These are phyloP conservation scores for Phengaris alcon DNA, from an alignment of 2,888 invertebrate genomes.

Conservation along the genomic window DNA sequence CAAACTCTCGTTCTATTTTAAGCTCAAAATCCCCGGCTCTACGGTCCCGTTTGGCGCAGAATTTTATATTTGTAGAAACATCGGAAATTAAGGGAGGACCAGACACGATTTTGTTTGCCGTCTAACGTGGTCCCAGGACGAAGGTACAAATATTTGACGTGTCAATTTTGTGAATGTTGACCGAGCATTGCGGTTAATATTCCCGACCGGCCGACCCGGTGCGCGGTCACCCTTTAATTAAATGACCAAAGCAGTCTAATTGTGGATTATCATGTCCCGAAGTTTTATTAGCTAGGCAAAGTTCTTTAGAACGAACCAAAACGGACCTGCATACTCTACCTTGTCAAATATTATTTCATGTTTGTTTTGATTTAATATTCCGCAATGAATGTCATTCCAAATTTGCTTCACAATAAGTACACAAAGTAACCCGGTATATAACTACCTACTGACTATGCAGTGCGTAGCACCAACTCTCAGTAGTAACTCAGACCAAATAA, in stretches of 20 bases:
- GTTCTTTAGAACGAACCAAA: not conserved
- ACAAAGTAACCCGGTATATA: too few relatives aligned
- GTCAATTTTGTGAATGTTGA: slow-evolving; percentile 80
- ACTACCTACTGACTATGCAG: too few relatives aligned
- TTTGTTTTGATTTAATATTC: not conserved
- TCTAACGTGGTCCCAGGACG: slow-evolving; percentile 78
- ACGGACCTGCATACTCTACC: not conserved
- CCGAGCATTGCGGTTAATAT: slow-evolving; percentile 79
- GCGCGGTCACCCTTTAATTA: slow-evolving; percentile 71
- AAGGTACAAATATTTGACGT: slow-evolving; percentile 81
- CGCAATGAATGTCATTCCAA: not conserved
- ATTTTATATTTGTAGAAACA: slow-evolving; percentile 60
- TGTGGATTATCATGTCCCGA: slow-evolving; percentile 63
- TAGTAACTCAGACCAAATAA: too few relatives aligned
- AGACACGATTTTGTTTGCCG: slow-evolving; percentile 78
- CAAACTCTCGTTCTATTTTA: slow-evolving; percentile 46
- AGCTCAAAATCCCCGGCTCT: slow-evolving; percentile 48
- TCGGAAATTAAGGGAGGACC: slow-evolving; percentile 79
- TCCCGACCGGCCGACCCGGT: slow-evolving; percentile 69
- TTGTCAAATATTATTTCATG: not conserved
- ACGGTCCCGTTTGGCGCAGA: slow-evolving; percentile 52
- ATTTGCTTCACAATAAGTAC: too few relatives aligned
- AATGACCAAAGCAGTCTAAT: slow-evolving; percentile 73
- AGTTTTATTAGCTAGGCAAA: slow-evolving; percentile 33
- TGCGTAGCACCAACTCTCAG: too few relatives aligned